Evolutionary conservation across 2,888 invertebrate genomes (phyloP).

Genomic region (Auanema freiburgensis): DNA sequence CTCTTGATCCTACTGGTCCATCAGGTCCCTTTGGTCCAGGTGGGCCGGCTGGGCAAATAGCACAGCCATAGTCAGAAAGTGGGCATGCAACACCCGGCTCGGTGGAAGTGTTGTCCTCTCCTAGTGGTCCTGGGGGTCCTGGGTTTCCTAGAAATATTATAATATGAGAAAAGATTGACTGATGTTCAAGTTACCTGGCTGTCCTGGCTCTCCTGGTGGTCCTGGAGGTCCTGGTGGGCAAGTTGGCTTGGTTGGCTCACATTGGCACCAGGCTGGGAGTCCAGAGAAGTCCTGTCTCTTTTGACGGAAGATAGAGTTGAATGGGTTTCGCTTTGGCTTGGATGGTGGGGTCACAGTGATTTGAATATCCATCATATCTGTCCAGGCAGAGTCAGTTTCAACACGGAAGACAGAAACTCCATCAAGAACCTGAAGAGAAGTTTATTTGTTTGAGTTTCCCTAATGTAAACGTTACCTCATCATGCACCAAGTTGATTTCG

Average conservation of each 20-base stretch:
- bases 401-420: conserved; percentile 59
- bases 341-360: conserved; percentile 58
- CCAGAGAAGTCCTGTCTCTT: conserved; percentile 53
- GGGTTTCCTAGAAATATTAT: too few species aligned
- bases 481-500: conserved; percentile 56
- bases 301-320: conserved; percentile 60
- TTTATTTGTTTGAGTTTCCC: too few species aligned
- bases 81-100: conserved; percentile 52
- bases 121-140: conserved; percentile 48
- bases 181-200: too few species aligned
- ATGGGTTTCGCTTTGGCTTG: conserved; percentile 51
- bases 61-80: conserved; percentile 35
- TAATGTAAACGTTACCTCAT: conserved; percentile 35
- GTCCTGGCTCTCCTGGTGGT: conserved; percentile 51
- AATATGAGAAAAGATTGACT: too few species aligned
- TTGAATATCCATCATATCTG: conserved; percentile 61
- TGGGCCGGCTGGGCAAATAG: conserved; percentile 56
- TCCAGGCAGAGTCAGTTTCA: conserved; percentile 61
- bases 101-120: conserved; percentile 49
- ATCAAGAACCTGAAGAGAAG: conserved; percentile 36
- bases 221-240: conserved; percentile 54
- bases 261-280: conserved; percentile 61
- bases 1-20: conserved; percentile 48
- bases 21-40: conserved; percentile 54
- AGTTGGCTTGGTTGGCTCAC: conserved; percentile 56